phyloP scores from a whole-genome alignment of 2,797 vertebrate genomes.

The Arrhamphus sclerolepis region DNA sequence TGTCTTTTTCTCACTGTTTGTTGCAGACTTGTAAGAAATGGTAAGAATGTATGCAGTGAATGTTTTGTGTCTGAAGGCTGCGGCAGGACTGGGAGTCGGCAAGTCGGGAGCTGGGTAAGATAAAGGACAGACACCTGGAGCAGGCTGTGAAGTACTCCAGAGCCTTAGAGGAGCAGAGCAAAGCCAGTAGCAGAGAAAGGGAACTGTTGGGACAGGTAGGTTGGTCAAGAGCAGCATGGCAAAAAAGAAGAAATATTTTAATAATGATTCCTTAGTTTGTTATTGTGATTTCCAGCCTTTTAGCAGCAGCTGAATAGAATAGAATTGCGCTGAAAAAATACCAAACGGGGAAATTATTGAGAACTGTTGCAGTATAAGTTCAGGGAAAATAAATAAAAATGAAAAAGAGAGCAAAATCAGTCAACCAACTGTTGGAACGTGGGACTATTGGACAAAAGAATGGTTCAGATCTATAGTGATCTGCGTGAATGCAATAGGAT shows the following conservation, averaged over 20 bases:
- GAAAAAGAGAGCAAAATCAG: too few species aligned
- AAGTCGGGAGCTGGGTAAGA: constrained; percentile 86
- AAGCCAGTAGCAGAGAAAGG: constrained; percentile 82
- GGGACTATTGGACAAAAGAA: too few species aligned
- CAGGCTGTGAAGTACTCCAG: constrained; percentile 91
- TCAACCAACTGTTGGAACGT: too few species aligned
- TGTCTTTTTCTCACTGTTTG: background rate
- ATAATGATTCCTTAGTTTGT: background rate
- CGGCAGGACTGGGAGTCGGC: constrained; percentile 85
- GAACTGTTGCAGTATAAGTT: too few species aligned
- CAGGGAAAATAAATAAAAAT: too few species aligned
- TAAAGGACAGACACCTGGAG: constrained; percentile 92
- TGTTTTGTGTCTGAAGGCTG: constrained; percentile 68
- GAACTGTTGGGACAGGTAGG: constrained; percentile 82
- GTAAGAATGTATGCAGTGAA: background rate
- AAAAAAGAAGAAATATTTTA: background rate
- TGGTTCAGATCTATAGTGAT: too few species aligned
- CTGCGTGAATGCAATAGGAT: too few species aligned
- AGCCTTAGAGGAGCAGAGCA: constrained; percentile 89
- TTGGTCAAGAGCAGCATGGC: fast-evolving
- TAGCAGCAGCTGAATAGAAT: background rate
- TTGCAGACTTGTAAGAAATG: background rate
- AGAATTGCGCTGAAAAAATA: background rate
- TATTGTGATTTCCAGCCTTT: background rate
- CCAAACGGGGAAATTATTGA: too few species aligned